Evolutionary conservation across 2,113 vertebrate species (phyloP).

Genomic region (Uria aalge): DNA sequence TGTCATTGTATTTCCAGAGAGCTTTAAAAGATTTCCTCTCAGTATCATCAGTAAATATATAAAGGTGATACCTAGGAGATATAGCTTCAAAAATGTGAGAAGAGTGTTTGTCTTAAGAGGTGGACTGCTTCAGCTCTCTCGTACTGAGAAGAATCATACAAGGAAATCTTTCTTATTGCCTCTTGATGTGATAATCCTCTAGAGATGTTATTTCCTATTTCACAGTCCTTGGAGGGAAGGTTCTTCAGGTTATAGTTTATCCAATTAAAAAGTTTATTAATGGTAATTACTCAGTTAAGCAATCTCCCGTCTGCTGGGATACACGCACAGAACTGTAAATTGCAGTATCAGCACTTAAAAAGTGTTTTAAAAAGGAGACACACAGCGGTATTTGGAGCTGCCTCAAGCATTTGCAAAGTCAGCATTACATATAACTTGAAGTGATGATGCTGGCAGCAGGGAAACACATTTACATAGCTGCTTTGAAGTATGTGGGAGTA

Average conservation of each 20-base stretch:
- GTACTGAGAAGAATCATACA: rapidly evolving
- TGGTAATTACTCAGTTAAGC: background rate
- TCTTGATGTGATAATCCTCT: background rate
- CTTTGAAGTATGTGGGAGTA: background rate
- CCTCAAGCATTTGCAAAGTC: background rate
- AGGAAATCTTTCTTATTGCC: background rate
- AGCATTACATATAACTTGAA: background rate
- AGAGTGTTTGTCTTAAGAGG: background rate
- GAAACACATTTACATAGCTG: background rate
- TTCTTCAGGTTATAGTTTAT: background rate
- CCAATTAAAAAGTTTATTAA: background rate
- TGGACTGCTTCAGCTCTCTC: background rate
- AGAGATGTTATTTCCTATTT: background rate
- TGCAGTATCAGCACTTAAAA: background rate
- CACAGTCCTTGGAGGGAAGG: background rate
- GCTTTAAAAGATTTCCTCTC: background rate
- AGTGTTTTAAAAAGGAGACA: background rate
- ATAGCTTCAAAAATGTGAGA: background rate
- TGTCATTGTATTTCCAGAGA: background rate
- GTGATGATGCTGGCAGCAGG: background rate
- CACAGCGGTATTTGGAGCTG: background rate
- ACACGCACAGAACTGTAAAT: background rate
- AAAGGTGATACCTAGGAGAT: background rate
- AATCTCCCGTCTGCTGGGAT: background rate
- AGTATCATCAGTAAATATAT: background rate